Evolutionary conservation across 2,888 invertebrate species (phyloP), one percentile per base, ranked within the genome.

Genomic region (Amitus sp.): DNA sequence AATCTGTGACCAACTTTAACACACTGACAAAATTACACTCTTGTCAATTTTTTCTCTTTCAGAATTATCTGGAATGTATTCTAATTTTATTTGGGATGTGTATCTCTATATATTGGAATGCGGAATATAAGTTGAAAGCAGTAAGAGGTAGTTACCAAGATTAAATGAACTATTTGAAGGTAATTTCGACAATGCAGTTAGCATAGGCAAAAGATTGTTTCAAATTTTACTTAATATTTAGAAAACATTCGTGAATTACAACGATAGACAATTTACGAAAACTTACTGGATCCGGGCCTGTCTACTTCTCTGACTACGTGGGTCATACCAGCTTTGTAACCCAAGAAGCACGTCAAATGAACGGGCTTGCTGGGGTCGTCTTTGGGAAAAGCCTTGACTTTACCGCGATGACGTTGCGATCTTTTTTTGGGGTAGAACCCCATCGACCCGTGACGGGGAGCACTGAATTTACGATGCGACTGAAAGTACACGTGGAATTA

Each of bases 391-490:
- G 98, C 95, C 95, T 99, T 99, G 68, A 96, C 95, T 85, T 98
- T 98, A 76, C 99, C 99, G 86, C 98, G 94, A 87, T 97, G 97
- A 80, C 97, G 92, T 71, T 89, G 89, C 72, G 96, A 93, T 73
- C 99, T 90, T 86, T 99, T 99, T 86, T 98, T 98, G 79, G 99
- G 99, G 85, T 98, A 94, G 89, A 99, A 99, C 75, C 98, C 98
- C 95, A 99, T 96, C 54, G 98, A 98, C 77, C 99, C 99, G 90
- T 99, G 99, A 75, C 99, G 94, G 75, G 99, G 99, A 40, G 98
- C 98, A 82, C 97, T 98, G 85, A 99, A 99, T 84, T 99, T 99
- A 83, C 99, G 91, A 87, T 99, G 99, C 86, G 98, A 98, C 99
- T 98, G 84, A 23, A 73, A 71, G 23, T 33, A 23, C 20, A 39